Conservation (phyloP, 2,113 vertebrate genomes). For the Catharus bicknelli region DNA sequence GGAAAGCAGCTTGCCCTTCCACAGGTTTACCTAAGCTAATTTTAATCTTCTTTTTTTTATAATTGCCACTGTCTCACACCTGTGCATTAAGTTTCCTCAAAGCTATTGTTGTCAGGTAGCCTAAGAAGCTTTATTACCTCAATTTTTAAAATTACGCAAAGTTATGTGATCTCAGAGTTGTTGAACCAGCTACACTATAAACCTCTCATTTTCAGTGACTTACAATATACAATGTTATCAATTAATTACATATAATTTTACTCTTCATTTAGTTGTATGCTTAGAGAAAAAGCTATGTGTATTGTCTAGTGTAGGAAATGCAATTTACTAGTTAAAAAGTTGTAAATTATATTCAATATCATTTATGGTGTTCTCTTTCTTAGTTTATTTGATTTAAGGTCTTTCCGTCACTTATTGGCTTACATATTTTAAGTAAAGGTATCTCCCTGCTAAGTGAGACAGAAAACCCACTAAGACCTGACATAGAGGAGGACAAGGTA, state of each 20-base stretch:
- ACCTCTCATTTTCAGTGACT: neutral
- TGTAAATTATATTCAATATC: neutral
- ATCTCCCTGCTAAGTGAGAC: neutral
- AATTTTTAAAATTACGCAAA: neutral
- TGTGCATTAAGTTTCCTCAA: neutral
- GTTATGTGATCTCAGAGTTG: neutral
- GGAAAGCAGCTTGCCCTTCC: neutral
- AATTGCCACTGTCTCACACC: neutral
- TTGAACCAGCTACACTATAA: neutral
- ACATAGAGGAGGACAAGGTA: neutral
- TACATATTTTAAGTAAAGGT: neutral
- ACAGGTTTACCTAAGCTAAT: neutral
- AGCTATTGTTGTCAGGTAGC: neutral
- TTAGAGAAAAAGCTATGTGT: neutral
- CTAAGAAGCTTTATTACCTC: neutral
- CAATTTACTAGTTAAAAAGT: neutral
- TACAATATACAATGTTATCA: neutral
- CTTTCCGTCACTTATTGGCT: neutral
- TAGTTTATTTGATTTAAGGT: neutral
- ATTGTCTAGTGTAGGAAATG: neutral
- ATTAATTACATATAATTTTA: constrained; percentile 18
- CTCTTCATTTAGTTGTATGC: neutral
- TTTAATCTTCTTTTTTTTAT: neutral
- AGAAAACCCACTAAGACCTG: neutral
- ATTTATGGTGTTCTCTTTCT: neutral